Conservation (phyloP, 2,797 vertebrate genomes). For the Hirundo rustica region DNA sequence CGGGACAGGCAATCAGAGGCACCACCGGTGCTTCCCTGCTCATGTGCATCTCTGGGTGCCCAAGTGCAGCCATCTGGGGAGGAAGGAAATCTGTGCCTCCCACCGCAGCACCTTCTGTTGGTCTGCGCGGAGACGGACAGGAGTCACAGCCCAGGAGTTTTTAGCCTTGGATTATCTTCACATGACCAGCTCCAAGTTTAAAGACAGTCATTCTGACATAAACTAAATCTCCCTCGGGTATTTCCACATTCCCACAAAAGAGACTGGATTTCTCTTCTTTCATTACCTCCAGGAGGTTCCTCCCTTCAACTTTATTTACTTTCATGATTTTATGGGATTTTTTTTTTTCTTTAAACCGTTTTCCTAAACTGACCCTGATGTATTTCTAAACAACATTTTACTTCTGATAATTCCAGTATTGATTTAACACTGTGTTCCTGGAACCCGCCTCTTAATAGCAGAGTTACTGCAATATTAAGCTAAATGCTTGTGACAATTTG, state of each 20-base stretch:
- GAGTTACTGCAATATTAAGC: not conserved
- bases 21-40: not conserved
- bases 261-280: not conserved
- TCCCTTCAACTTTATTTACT: not conserved
- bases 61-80: not conserved
- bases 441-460: not conserved
- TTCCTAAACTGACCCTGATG: not conserved
- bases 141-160: not conserved
- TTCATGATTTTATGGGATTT: not conserved
- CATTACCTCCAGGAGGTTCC: not conserved
- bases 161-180: not conserved
- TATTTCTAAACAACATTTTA: not conserved
- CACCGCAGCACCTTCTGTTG: not conserved
- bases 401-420: not conserved
- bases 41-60: not conserved
- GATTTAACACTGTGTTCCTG: not conserved
- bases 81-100: not conserved
- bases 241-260: not conserved
- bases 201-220: not conserved
- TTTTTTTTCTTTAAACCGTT: not conserved
- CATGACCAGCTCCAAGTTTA: not conserved
- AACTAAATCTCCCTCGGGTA: not conserved
- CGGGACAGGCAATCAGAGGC: not conserved
- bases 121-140: not conserved
- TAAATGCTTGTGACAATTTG: constrained; percentile 15